phyloP scores from a whole-genome alignment of 2,797 vertebrate species.

The Enteromius anoplus region DNA sequence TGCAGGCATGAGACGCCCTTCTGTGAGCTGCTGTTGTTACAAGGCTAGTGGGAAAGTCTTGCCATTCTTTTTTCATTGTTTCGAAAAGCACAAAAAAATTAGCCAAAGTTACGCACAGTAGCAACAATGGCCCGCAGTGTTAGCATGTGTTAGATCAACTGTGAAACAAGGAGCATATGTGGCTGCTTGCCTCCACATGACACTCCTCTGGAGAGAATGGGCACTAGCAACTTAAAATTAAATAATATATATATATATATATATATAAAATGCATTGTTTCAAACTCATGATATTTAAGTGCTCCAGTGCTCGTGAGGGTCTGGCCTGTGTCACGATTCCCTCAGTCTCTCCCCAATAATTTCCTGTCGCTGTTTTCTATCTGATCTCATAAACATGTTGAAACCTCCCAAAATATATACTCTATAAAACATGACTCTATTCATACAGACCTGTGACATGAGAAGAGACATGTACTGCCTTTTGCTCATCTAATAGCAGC shows the following conservation, averaged over 20 bases:
- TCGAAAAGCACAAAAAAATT: constrained; percentile 19
- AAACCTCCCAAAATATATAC: constrained; percentile 5
- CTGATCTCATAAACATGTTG: constrained; percentile 15
- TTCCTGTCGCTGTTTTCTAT: not conserved
- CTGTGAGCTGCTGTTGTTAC: constrained; percentile 24
- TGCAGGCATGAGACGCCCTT: constrained; percentile 32
- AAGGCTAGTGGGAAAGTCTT: constrained; percentile 40
- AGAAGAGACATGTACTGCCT: constrained; percentile 23
- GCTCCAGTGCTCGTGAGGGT: not conserved
- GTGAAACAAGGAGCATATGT: constrained; percentile 27
- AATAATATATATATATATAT: not conserved
- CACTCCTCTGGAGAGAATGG: not conserved
- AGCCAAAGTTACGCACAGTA: not conserved
- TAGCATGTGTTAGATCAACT: constrained; percentile 15
- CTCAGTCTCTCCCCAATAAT: not conserved
- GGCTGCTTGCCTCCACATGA: not conserved
- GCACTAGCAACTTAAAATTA: constrained; percentile 5
- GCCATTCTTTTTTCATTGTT: constrained; percentile 27
- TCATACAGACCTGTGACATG: not conserved
- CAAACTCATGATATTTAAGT: not conserved
- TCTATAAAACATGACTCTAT: not conserved
- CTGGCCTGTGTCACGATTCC: not conserved
- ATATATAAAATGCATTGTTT: not conserved
- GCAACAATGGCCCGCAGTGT: constrained; percentile 18
- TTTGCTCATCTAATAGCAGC: constrained; percentile 26